Conservation (phyloP, 2,113 vertebrate genomes). For the human region GRCh38 chr1:57573501-57574000, state of each 20-base stretch:
- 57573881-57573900: not conserved
- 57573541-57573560: slow-evolving; percentile 43
- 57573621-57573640: slow-evolving; percentile 55
- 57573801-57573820: not conserved
- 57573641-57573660: not conserved
- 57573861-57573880: not conserved
- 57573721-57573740: not conserved
- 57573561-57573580: slow-evolving; percentile 40
- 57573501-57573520: not conserved
- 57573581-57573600: slow-evolving; percentile 47
- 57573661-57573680: not conserved
- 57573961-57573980: not conserved
- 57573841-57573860: not conserved
- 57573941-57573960: not conserved
- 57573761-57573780: too few species aligned
- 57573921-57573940: not conserved
- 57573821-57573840: not conserved
- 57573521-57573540: not conserved
- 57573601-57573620: slow-evolving; percentile 58
- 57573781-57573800: too few species aligned
- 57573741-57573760: not conserved
- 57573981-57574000: rapidly evolving
- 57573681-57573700: not conserved
- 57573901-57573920: not conserved
- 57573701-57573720: not conserved